Conservation (phyloP, 53 echinoderm and acorn worm species). For the Echinarachnius parma region DNA sequence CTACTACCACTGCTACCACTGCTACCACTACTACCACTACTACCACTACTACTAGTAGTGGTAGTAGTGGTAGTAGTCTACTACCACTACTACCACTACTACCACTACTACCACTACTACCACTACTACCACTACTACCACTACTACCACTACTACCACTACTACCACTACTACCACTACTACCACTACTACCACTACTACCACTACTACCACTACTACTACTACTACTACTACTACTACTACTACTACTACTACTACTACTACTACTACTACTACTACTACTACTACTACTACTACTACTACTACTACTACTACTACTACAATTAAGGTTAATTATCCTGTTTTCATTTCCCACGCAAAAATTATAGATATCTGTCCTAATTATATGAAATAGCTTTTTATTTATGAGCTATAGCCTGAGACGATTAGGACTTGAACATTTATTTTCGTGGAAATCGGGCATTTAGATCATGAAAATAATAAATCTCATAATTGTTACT, state of each 20-base stretch:
- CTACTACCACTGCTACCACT: constrained; percentile 5
- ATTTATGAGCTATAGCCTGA: no score
- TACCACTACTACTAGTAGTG: not conserved
- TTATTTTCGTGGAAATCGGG: no score
- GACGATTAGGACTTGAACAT: no score
- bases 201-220: constrained; percentile 7
- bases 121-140: constrained; percentile 1
- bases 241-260: constrained; percentile 1
- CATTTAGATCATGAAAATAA: no score
- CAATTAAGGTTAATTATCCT: no score
- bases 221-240: constrained; percentile 2
- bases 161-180: not conserved
- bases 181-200: constrained; percentile 9
- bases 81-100: constrained; percentile 9
- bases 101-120: constrained; percentile 5
- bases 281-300: not conserved
- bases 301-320: not conserved
- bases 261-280: not conserved
- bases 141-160: not conserved
- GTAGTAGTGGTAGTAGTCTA: no score
- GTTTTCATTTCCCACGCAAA: no score
- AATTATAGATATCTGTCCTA: no score
- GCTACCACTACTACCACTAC: not conserved
- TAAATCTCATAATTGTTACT: no score
- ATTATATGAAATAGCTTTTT: no score